Percentiles rank a stretch among this genome's conserved stretches.
These are phyloP conservation scores for Forficula auricularia DNA, from an alignment of 1,140 invertebrate species.

Conservation along the genomic window DNA sequence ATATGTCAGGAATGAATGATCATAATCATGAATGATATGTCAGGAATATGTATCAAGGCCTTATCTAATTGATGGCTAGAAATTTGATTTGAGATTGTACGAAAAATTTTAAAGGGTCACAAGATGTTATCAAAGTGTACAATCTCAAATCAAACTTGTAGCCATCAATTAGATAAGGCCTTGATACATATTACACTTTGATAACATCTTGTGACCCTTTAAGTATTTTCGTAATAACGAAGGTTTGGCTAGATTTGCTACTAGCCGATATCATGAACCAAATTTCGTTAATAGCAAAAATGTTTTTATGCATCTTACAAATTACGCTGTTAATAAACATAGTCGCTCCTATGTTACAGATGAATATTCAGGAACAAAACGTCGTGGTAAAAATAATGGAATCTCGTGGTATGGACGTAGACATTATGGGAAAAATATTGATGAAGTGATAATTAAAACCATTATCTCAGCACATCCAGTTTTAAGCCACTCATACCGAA, in stretches of 20 bases:
- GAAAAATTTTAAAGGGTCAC: conserved; percentile 82
- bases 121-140: conserved; percentile 84
- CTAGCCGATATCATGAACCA: conserved; percentile 64
- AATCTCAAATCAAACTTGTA: conserved; percentile 94
- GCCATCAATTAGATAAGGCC: conserved; percentile 77
- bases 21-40: conserved; percentile 13
- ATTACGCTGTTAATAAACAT: conserved; percentile 90
- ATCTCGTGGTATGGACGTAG: conserved; percentile 30
- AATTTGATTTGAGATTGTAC: conserved; percentile 91
- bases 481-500: conserved; percentile 73
- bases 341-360: conserved; percentile 59
- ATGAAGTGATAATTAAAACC: conserved; percentile 81
- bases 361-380: conserved; percentile 66
- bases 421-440: conserved; percentile 61
- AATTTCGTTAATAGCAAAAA: conserved; percentile 59
- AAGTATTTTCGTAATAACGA: conserved; percentile 90
- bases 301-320: conserved; percentile 92
- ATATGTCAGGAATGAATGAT: too few species aligned
- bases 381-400: conserved; percentile 45
- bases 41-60: conserved; percentile 23
- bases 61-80: conserved; percentile 85
- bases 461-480: conserved; percentile 67
- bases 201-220: conserved; percentile 88
- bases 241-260: conserved; percentile 81
- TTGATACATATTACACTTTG: conserved; percentile 67